Evolutionary conservation across 2,888 invertebrate species (phyloP).

Genomic region (Morpho deidamia): DNA sequence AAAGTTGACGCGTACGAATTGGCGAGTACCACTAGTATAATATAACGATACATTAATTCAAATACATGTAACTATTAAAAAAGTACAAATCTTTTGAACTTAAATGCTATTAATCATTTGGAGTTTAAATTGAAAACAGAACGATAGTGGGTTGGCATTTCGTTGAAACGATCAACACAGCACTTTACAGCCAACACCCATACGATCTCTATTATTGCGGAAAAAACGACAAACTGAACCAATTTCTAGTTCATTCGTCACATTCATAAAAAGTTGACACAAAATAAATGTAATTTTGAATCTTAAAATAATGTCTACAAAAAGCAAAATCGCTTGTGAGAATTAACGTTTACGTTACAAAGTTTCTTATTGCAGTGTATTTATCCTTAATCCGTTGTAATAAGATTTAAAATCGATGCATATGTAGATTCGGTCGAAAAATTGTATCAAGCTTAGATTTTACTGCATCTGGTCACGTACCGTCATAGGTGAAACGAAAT

Average conservation of each 20-base stretch:
- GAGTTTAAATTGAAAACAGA: constrained; percentile 10
- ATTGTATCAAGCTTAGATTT: constrained; percentile 23
- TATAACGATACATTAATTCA: no score
- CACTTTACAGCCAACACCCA: constrained; percentile 16
- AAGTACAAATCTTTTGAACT: no score
- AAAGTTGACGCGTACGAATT: no score
- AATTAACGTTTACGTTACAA: neutral
- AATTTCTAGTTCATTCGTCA: constrained; percentile 28
- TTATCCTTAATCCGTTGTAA: neutral
- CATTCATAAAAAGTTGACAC: constrained; percentile 15
- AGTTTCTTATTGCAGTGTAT: neutral
- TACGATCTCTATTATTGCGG: constrained; percentile 17
- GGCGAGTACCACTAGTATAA: no score
- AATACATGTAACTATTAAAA: no score
- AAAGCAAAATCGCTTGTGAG: neutral
- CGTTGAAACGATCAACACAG: constrained; percentile 11
- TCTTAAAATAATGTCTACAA: neutral
- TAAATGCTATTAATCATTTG: neutral
- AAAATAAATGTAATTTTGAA: neutral
- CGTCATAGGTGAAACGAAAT: constrained; percentile 24
- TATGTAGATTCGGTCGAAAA: neutral
- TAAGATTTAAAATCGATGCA: constrained; percentile 13
- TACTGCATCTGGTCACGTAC: constrained; percentile 29
- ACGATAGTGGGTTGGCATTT: constrained; percentile 10
- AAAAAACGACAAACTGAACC: constrained; percentile 25